Base-by-base conservation (phyloP, 2,888 invertebrate species). In the Oxyteleia sp. region DNA sequence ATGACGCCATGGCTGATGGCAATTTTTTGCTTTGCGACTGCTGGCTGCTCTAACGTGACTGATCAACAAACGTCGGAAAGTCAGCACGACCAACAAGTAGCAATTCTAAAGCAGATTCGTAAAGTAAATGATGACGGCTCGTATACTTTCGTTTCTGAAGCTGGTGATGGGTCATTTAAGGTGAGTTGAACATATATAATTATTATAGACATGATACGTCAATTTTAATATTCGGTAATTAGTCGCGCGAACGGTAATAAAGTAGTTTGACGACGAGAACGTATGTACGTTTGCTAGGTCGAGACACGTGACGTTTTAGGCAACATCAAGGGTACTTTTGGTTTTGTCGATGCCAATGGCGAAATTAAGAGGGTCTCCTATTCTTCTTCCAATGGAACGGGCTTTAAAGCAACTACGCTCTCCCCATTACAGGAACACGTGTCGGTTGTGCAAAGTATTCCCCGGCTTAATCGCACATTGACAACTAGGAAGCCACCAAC, bases 121-220 rank as follows among this genome's bases (percentile, higher is more conserved):
- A 95, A 96, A 90, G 94, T 97, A 1, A 97, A 97, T 91, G 96
- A 96, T 63, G 97, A 97, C 91, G 97, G 97, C 26, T 97, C 97
- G 0, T 97, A 97, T 90, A 97, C 97, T 0, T 96, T 96, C 84
- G 97, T 97, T 0, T 97, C 97, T 90, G 97, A 97, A 94, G 97
- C 97, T 1, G 97, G 96, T 57, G 97, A 97, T 92, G 97, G 97
- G 2, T 96, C 97, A 0, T 97, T 97, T 93, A 97, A 97, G 94
- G 93, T 93, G 86, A 87, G 87, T 85, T 23, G 13, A 16, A 13
- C n/a, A n/a, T n/a, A 45, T 45, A 10, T 35, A 10, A 47, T 47
- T 47, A 18, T 18, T 45, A 16, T 8, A 32, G 20, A 20, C 20
- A 47, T 47, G 11, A 2, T 47, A 32, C 2, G 2, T 57, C 11